Conservation (phyloP, 1,140 invertebrate species). For the Watersipora subatra region DNA sequence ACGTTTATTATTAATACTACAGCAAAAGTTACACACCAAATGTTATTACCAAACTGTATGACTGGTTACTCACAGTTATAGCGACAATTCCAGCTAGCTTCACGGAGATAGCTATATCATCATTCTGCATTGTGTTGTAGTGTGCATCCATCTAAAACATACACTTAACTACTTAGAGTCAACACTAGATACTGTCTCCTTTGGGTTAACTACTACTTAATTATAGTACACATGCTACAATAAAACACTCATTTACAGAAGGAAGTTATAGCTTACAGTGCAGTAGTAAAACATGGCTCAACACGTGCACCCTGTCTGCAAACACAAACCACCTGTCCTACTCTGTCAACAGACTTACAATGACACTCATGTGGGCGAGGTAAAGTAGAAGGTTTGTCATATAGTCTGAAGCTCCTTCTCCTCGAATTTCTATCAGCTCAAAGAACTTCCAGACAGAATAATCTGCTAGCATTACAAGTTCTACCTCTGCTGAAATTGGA, state of each 20-base stretch:
- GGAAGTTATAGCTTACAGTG: background rate
- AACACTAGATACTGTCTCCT: too few relatives aligned
- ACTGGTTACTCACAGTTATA: background rate
- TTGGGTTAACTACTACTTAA: background rate
- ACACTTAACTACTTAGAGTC: too few relatives aligned
- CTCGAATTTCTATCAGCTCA: background rate
- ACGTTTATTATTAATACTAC: too few relatives aligned
- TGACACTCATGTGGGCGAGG: background rate
- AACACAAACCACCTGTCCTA: too few relatives aligned
- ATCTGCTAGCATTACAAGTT: background rate
- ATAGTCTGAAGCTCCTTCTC: background rate
- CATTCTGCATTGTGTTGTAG: background rate
- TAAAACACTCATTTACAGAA: background rate
- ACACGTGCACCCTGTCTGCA: too few relatives aligned
- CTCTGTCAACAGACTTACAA: too few relatives aligned
- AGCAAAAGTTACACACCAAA: too few relatives aligned
- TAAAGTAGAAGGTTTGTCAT: background rate
- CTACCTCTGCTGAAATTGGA: background rate
- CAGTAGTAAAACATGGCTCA: too few relatives aligned
- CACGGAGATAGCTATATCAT: background rate
- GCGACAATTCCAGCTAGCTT: background rate
- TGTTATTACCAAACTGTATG: background rate
- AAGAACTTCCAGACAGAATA: background rate
- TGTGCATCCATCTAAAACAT: background rate
- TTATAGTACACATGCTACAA: background rate